Percentiles rank a stretch among this genome's conserved stretches.
These are phyloP conservation scores for Ornithoptera priamus DNA, from an alignment of 2,888 invertebrate species.

Conservation along the genomic window DNA sequence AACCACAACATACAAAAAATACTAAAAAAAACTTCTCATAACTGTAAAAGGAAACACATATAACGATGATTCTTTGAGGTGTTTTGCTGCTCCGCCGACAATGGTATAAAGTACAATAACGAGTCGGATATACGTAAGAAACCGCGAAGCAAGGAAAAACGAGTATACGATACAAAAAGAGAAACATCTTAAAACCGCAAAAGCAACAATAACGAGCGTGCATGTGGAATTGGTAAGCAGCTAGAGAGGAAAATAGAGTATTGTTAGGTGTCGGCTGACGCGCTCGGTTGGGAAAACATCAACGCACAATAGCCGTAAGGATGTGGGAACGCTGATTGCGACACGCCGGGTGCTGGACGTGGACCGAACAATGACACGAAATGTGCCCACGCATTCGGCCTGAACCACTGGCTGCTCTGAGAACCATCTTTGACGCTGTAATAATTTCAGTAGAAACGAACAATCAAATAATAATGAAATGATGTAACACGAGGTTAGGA, in stretches of 20 bases:
- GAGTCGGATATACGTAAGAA: not conserved
- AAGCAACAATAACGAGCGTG: slow-evolving; percentile 17
- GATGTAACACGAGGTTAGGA: too few relatives aligned
- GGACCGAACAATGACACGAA: not conserved
- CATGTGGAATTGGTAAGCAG: slow-evolving; percentile 22
- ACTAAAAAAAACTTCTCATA: not conserved
- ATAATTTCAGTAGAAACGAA: not conserved
- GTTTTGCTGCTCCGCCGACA: not conserved
- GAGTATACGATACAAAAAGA: slow-evolving; percentile 6
- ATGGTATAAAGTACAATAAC: not conserved
- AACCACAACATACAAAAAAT: not conserved
- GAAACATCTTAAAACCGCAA: slow-evolving; percentile 11
- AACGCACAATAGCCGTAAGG: slow-evolving; percentile 47
- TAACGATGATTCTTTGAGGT: not conserved
- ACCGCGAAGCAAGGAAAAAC: not conserved
- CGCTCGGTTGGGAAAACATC: slow-evolving; percentile 32
- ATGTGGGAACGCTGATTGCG: slow-evolving; percentile 43
- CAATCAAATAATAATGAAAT: not conserved
- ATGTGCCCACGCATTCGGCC: not conserved
- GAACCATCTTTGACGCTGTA: not conserved
- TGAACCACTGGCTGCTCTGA: not conserved
- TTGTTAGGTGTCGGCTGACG: slow-evolving; percentile 12
- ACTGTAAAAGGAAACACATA: not conserved
- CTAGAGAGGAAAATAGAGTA: slow-evolving; percentile 22
- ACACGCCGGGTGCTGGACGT: not conserved